Evolutionary conservation across 2,888 invertebrate species (phyloP).

Genomic region (Crioceris asparagi): DNA sequence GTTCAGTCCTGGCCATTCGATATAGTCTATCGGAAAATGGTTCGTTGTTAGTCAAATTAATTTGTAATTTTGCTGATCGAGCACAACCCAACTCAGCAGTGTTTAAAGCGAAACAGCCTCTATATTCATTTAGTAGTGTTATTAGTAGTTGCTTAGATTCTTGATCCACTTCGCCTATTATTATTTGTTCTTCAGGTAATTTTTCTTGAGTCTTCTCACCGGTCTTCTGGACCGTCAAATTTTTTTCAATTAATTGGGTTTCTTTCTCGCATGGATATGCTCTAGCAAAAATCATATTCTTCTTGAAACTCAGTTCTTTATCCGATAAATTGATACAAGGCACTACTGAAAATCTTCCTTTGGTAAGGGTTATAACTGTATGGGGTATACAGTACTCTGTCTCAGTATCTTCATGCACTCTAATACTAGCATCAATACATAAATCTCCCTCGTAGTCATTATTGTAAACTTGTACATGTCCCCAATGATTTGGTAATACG

Average conservation of each 20-base stretch:
- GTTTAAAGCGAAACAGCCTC: slow-evolving; percentile 14
- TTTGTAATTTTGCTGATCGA: not conserved
- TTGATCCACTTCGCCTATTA: slow-evolving; percentile 14
- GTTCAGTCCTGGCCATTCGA: slow-evolving; percentile 15
- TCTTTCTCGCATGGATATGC: slow-evolving; percentile 10
- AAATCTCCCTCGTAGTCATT: slow-evolving; percentile 7
- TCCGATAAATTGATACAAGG: no score
- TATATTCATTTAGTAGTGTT: slow-evolving; percentile 1
- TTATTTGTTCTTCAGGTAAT: slow-evolving; percentile 11
- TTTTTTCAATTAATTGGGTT: slow-evolving; percentile 1
- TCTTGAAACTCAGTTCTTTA: no score
- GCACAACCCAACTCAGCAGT: not conserved
- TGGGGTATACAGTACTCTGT: slow-evolving; percentile 11
- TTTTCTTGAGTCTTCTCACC: not conserved
- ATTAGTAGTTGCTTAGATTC: slow-evolving; percentile 14
- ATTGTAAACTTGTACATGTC: slow-evolving; percentile 11
- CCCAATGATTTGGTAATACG: slow-evolving; percentile 11
- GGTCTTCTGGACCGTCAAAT: not conserved
- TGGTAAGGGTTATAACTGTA: slow-evolving; percentile 6
- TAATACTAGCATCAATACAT: slow-evolving; percentile 10
- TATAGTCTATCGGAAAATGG: slow-evolving; percentile 20
- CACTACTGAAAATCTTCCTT: slow-evolving; percentile 2
- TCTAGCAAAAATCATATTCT: slow-evolving; percentile 11
- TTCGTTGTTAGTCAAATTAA: slow-evolving; percentile 2
- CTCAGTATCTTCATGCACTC: slow-evolving; percentile 9